A percentile compares a stretch with the other conserved stretches of the same genome.
Conservation (phyloP, 1,140 invertebrate species). For the Drosophila kanapiae region DNA sequence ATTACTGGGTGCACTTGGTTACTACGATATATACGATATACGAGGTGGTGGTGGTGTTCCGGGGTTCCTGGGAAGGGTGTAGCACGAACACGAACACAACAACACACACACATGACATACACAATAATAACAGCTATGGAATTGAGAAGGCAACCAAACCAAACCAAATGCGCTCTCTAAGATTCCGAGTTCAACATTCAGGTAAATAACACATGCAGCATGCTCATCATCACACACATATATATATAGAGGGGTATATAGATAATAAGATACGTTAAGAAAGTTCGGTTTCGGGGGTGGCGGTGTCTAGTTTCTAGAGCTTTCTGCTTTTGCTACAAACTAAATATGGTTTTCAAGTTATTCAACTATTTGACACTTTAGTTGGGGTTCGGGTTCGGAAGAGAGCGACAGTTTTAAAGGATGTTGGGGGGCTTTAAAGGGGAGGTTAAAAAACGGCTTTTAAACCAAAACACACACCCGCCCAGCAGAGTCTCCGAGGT, state of each 20-base stretch:
- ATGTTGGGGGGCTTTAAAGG: neutral
- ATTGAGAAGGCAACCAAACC: slow-evolving; percentile 14
- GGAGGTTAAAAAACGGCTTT: slow-evolving; percentile 33
- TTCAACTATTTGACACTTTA: slow-evolving; percentile 48
- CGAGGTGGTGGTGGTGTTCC: slow-evolving; percentile 27
- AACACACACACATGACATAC: slow-evolving; percentile 20
- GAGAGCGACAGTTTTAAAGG: slow-evolving; percentile 34
- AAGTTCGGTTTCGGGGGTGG: slow-evolving; percentile 25
- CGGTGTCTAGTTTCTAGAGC: slow-evolving; percentile 9
- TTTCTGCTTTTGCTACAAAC: slow-evolving; percentile 60
- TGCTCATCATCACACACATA: slow-evolving; percentile 25
- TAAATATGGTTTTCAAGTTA: slow-evolving; percentile 52
- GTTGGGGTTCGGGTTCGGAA: slow-evolving; percentile 22
- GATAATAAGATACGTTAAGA: slow-evolving; percentile 11
- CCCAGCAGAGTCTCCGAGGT: slow-evolving; percentile 51
- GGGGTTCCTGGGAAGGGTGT: slow-evolving; percentile 8
- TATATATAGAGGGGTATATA: slow-evolving; percentile 1
- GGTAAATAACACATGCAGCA: slow-evolving; percentile 43
- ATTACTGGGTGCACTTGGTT: slow-evolving; percentile 73
- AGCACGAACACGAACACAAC: slow-evolving; percentile 37
- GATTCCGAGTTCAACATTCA: slow-evolving; percentile 27
- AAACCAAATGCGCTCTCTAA: slow-evolving; percentile 22
- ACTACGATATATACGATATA: slow-evolving; percentile 43
- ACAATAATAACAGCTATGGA: neutral
- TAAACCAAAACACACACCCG: slow-evolving; percentile 50